These are phyloP conservation scores for Notodonta dromedarius DNA, from an alignment of 2,888 invertebrate genomes.

Conservation along the genomic window DNA sequence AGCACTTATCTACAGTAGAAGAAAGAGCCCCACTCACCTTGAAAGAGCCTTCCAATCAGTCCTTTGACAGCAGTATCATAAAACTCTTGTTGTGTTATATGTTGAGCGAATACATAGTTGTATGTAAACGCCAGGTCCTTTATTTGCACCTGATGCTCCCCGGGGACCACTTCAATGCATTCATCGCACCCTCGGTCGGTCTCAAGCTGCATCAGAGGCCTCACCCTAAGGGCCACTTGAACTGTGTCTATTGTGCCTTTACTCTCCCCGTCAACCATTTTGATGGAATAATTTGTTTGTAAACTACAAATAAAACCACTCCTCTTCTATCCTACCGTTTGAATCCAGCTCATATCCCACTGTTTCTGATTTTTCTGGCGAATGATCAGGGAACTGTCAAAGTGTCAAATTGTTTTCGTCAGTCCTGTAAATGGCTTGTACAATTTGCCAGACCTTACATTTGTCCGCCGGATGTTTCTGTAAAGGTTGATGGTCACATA, in stretches of 20 bases:
- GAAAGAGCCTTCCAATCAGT: conserved; percentile 90
- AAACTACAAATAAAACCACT: conserved; percentile 25
- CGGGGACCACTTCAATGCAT: conserved; percentile 87
- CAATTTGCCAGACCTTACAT: conserved; percentile 27
- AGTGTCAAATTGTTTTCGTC: conserved; percentile 42
- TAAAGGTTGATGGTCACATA: conserved; percentile 24
- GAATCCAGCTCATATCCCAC: conserved; percentile 39
- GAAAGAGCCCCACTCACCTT: conserved; percentile 80
- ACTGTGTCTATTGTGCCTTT: conserved; percentile 82
- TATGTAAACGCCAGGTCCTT: conserved; percentile 91
- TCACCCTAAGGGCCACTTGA: conserved; percentile 92
- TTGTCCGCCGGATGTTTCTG: conserved; percentile 30
- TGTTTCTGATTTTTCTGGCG: conserved; percentile 32
- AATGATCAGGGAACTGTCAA: conserved; percentile 42
- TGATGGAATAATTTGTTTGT: conserved; percentile 29
- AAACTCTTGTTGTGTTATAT: conserved; percentile 88
- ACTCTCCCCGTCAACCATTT: conserved; percentile 66
- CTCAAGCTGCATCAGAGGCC: conserved; percentile 91
- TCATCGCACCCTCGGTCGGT: conserved; percentile 89
- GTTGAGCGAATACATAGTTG: conserved; percentile 91
- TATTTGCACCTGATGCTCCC: conserved; percentile 88
- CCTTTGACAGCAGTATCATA: conserved; percentile 89
- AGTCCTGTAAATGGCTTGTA: conserved; percentile 24
- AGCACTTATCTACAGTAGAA: too few relatives aligned
- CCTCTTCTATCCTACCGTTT: conserved; percentile 21